Evolutionary conservation across 2,797 vertebrate genomes (phyloP), one percentile per base, ranked within the genome.

Genomic region (Microtus obscurus): DNA sequence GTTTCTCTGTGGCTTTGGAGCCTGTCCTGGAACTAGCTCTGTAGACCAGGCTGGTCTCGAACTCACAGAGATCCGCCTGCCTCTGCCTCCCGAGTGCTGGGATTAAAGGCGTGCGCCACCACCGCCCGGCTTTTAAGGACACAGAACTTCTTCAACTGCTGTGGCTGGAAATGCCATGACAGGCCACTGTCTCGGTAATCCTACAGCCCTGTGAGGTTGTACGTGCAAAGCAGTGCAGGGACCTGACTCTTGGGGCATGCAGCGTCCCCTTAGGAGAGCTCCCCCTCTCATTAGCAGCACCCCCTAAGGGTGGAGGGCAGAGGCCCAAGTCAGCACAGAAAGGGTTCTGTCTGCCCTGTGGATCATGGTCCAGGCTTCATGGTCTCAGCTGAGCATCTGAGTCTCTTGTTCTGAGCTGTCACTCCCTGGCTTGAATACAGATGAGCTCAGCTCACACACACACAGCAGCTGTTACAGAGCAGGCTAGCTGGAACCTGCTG

Each of bases 401-500:
- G 90, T 95, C 34, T 83, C 92, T 89, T 67, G 89, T 86, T 78
- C 43, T 74, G 93, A 61, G 83, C 85, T 71, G 78, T 77, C 80
- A 29, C 86, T 71, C 56, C 81, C 79, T 10, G 89, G 74, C 40
- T 51, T 87, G 96, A 92, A 95, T 94, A 96, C 94, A 91, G 89
- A 97, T 93, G 69, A 97, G 95, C 31, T 51, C 53, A 8, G 61
- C 45, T 56, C 40, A 73, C 71, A 61, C 40, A 73, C 71, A 61
- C 1, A 0, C 6, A 34, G 80, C 23, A 7, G 43, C 89, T 27
- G 16, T 85, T 45, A 23, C 48, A 8, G 23, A 19, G 23, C 37
- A 23, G 29, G 8, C 79, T 13, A 2, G 14, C 65, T 77, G 7
- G 6, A 67, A 81, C 19, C n/a, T 87, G 43, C 23, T 27, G 17